Conservation (phyloP, 2,888 invertebrate species). For the Aromia moschata region DNA sequence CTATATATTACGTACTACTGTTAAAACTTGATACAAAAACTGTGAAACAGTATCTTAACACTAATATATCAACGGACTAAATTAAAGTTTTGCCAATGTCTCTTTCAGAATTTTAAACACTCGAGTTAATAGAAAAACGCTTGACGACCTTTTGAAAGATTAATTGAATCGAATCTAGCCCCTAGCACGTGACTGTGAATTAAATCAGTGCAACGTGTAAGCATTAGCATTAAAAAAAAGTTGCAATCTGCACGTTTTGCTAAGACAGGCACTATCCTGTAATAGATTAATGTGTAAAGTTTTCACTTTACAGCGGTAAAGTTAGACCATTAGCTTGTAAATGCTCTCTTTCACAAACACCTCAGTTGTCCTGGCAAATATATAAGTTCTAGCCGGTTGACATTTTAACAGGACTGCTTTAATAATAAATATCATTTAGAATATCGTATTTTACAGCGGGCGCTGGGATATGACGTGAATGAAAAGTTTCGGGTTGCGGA, state of each 20-base stretch:
- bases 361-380: conserved; percentile 31
- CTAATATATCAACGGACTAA: too few relatives aligned
- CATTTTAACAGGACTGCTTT: conserved; percentile 29
- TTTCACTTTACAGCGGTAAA: conserved; percentile 54
- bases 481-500: not conserved
- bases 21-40: too few relatives aligned
- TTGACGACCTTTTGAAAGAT: too few relatives aligned
- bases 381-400: conserved; percentile 45
- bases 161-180: not conserved
- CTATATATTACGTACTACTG: too few relatives aligned
- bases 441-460: not conserved
- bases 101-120: too few relatives aligned
- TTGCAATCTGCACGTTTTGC: conserved; percentile 28
- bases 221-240: conserved; percentile 28
- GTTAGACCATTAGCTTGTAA: conserved; percentile 55
- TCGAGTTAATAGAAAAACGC: too few relatives aligned
- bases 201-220: conserved; percentile 18
- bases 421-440: conserved; percentile 10
- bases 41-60: too few relatives aligned
- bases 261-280: conserved; percentile 45
- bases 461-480: conserved; percentile 1
- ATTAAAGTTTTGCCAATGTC: too few relatives aligned
- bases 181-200: not conserved
- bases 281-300: conserved; percentile 58
- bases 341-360: conserved; percentile 50